Evolutionary conservation across 2,797 vertebrate species (phyloP).

Genomic region (Sebastolobus altivelis): DNA sequence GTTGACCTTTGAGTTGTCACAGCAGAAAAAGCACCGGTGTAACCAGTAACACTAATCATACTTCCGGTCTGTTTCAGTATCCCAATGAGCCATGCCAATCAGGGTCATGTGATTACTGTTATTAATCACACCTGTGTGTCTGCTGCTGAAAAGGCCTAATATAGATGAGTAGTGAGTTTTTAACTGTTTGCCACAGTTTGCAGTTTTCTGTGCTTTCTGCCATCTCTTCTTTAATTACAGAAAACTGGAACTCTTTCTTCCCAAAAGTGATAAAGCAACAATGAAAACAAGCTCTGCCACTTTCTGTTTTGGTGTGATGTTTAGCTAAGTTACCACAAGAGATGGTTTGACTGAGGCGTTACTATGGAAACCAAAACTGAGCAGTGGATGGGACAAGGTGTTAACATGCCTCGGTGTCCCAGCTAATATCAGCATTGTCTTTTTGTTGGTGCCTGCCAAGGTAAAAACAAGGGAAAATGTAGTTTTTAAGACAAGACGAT

Average conservation of each 20-base stretch:
- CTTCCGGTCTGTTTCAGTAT: background rate
- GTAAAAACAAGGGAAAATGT: too few species aligned
- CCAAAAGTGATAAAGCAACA: constrained; percentile 20
- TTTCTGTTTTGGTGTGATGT: constrained; percentile 20
- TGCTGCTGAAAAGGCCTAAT: background rate
- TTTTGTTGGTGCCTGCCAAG: background rate
- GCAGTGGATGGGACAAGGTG: constrained; percentile 33
- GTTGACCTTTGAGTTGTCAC: background rate
- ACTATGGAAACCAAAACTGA: constrained; percentile 55
- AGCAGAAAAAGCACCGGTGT: background rate
- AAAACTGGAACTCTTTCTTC: constrained; percentile 14
- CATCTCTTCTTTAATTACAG: constrained; percentile 28
- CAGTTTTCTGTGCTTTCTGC: background rate
- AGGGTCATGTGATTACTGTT: background rate
- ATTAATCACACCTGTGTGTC: constrained; percentile 13
- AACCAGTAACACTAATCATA: background rate
- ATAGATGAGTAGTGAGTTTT: constrained; percentile 15
- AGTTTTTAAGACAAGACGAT: too few species aligned
- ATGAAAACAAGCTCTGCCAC: constrained; percentile 27
- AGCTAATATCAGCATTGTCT: constrained; percentile 15
- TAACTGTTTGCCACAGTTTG: background rate
- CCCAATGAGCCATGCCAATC: background rate
- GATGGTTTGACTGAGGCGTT: constrained; percentile 32
- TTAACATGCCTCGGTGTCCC: constrained; percentile 18
- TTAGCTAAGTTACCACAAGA: constrained; percentile 29